Evolutionary conservation across 2,888 invertebrate species (phyloP).

Genomic region (Ophioninae sp.): DNA sequence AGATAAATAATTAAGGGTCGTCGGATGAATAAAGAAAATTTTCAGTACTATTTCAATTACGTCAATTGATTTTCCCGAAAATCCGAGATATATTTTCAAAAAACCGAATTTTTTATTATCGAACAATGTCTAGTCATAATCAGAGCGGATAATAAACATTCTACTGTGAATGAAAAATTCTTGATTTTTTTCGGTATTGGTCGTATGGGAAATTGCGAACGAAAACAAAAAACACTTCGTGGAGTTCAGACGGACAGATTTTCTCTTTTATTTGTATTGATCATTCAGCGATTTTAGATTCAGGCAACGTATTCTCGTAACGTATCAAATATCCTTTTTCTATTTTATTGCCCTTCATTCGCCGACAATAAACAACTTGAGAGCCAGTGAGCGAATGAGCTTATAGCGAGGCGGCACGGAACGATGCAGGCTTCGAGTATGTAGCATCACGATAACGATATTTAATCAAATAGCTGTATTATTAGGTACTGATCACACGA

Average conservation of each 20-base stretch:
- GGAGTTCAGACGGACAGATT: slow-evolving; percentile 14
- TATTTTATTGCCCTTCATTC: slow-evolving; percentile 54
- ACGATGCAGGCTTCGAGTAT: slow-evolving; percentile 37
- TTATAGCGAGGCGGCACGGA: slow-evolving; percentile 51
- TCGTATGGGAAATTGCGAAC: neutral
- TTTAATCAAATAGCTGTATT: slow-evolving; percentile 5
- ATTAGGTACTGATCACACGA: slow-evolving; percentile 20
- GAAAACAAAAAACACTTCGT: neutral
- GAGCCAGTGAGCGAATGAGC: slow-evolving; percentile 59
- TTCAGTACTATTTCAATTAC: no score
- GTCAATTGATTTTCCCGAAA: no score
- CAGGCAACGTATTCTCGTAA: slow-evolving; percentile 23
- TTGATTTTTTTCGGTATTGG: neutral
- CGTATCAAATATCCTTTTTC: slow-evolving; percentile 28
- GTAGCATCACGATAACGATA: slow-evolving; percentile 31
- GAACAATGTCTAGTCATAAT: no score
- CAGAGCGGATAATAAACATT: no score
- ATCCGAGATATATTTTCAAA: no score
- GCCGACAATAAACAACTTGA: slow-evolving; percentile 54
- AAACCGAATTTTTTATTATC: no score
- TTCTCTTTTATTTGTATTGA: slow-evolving; percentile 34
- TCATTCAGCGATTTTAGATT: slow-evolving; percentile 41
- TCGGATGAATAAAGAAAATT: no score
- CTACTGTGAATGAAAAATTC: no score
- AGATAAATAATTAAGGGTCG: no score